Percentiles rank a stretch among this genome's conserved stretches.
These are phyloP conservation scores for Micronycteris hirsuta DNA, from an alignment of 2,113 vertebrate genomes.

Conservation along the genomic window DNA sequence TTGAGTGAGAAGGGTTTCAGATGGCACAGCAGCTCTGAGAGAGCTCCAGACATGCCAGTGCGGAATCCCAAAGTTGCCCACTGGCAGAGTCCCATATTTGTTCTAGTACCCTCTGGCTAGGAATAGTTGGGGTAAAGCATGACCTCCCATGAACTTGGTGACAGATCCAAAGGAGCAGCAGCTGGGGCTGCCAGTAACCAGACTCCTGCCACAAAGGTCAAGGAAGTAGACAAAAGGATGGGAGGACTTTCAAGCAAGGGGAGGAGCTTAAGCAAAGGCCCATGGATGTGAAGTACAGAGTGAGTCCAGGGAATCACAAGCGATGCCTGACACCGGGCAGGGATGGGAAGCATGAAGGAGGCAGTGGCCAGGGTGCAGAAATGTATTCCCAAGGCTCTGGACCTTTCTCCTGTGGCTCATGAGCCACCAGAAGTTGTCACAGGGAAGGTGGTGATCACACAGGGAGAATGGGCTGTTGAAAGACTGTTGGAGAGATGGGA, in stretches of 20 bases:
- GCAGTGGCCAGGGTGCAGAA: neutral
- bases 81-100: neutral
- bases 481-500: neutral
- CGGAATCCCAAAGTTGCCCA: neutral
- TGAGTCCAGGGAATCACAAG: neutral
- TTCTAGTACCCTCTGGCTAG: neutral
- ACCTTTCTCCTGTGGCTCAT: neutral
- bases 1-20: neutral
- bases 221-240: neutral
- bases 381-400: neutral
- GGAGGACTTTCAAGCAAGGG: neutral
- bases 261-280: neutral
- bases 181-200: neutral
- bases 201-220: neutral
- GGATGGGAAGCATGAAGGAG: neutral
- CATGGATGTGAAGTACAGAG: neutral
- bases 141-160: neutral
- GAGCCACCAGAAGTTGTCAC: neutral
- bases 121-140: neutral
- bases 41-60: neutral
- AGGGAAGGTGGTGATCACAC: neutral
- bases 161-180: neutral
- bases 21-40: neutral
- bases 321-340: neutral
- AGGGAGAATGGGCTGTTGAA: neutral